Conservation (phyloP, 2,113 vertebrate genomes). For the Apistogramma diplotaenia region DNA sequence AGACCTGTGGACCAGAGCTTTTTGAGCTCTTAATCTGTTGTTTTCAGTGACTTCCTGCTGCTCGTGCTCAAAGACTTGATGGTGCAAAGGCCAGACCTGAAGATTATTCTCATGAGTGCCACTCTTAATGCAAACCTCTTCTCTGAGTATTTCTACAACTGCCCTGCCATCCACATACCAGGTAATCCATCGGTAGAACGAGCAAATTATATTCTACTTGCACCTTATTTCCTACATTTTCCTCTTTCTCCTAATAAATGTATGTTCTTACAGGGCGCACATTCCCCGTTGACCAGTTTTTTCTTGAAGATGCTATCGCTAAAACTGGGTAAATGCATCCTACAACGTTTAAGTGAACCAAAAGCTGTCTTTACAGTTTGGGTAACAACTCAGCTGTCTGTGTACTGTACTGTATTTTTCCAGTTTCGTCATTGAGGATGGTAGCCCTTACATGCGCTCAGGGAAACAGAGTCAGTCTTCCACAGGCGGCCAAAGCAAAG, state of each 20-base stretch:
- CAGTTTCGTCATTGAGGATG: constrained; percentile 89
- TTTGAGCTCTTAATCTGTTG: background rate
- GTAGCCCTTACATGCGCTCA: constrained; percentile 87
- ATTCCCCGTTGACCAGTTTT: constrained; percentile 94
- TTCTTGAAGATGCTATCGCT: constrained; percentile 91
- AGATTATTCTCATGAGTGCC: constrained; percentile 95
- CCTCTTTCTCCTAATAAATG: background rate
- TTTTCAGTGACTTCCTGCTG: constrained; percentile 91
- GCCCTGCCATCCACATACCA: constrained; percentile 89
- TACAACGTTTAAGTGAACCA: background rate
- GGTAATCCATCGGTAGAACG: constrained; percentile 69
- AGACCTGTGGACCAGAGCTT: background rate
- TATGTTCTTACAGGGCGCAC: constrained; percentile 80
- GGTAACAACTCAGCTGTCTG: background rate
- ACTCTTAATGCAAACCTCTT: constrained; percentile 94
- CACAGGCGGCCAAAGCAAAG: constrained; percentile 72
- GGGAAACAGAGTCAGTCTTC: constrained; percentile 72
- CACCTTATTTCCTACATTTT: background rate
- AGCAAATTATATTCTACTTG: background rate
- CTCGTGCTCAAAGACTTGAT: constrained; percentile 93
- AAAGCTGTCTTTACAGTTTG: background rate
- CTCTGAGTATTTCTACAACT: constrained; percentile 89
- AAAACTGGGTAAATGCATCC: constrained; percentile 80
- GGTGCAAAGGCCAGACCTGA: constrained; percentile 84
- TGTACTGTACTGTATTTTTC: background rate